Percentiles rank a stretch among this genome's conserved stretches.
Evolutionary conservation across 2,113 vertebrate species (phyloP).

Genomic region (Beaufortia kweichowensis): DNA sequence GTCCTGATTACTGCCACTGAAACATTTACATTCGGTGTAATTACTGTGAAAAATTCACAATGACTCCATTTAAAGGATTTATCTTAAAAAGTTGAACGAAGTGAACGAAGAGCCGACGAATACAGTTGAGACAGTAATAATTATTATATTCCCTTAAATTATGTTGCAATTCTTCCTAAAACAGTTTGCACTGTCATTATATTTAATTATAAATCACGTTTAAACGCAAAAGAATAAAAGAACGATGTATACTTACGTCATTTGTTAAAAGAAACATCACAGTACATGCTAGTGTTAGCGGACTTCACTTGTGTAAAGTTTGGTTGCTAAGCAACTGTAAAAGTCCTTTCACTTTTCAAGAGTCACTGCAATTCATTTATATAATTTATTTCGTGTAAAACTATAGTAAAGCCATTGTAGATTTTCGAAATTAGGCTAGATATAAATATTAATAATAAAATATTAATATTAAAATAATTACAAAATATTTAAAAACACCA

Average conservation of each 20-base stretch:
- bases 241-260: conserved; percentile 2
- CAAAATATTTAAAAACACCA: not conserved
- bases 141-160: no score
- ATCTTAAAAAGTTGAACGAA: no score
- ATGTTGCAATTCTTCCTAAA: no score
- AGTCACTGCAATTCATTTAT: not conserved
- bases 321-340: conserved; percentile 52
- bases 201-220: no score
- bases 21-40: not conserved
- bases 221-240: no score
- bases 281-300: not conserved
- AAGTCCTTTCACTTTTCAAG: not conserved
- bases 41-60: no score
- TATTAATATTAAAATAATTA: not conserved
- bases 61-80: no score
- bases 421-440: not conserved
- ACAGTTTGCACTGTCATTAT: no score
- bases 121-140: no score
- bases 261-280: not conserved
- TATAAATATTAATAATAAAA: no score
- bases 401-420: not conserved
- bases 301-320: not conserved
- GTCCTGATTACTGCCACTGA: not conserved
- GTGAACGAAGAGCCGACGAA: no score
- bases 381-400: no score